phyloP scores from a whole-genome alignment of 1,140 invertebrate genomes.

The Trichogramma pretiosum region DNA sequence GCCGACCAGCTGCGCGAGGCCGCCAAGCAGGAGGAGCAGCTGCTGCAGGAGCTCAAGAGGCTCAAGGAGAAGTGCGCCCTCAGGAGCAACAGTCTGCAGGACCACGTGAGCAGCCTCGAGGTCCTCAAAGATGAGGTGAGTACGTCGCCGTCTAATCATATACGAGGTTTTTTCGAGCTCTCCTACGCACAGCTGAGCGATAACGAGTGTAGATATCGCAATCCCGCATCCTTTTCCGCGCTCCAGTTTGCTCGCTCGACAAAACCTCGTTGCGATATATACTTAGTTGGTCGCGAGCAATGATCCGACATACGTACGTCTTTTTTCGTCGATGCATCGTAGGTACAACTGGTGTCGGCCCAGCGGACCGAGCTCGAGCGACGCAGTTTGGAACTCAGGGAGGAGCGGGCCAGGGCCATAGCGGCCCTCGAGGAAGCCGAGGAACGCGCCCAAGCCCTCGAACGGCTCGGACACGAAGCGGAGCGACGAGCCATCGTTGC shows the following conservation, averaged over 20 bases:
- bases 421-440: slow-evolving; percentile 78
- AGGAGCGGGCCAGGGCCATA: slow-evolving; percentile 70
- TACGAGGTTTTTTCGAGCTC: not conserved
- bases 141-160: not conserved
- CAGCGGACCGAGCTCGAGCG: slow-evolving; percentile 79
- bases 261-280: slow-evolving; percentile 3
- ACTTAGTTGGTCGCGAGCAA: not conserved
- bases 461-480: slow-evolving; percentile 77
- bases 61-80: slow-evolving; percentile 76
- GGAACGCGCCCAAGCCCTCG: slow-evolving; percentile 76
- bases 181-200: not conserved
- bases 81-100: slow-evolving; percentile 60
- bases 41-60: slow-evolving; percentile 69
- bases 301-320: not conserved
- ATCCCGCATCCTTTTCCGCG: no score
- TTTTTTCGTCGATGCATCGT: slow-evolving; percentile 12
- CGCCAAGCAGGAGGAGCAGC: slow-evolving; percentile 68
- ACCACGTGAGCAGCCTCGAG: slow-evolving; percentile 82
- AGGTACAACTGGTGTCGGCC: slow-evolving; percentile 73
- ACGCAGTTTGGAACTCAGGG: slow-evolving; percentile 59
- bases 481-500: slow-evolving; percentile 47
- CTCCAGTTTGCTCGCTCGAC: no score
- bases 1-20: slow-evolving; percentile 80
- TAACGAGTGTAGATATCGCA: no score
- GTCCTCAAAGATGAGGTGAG: slow-evolving; percentile 75